A percentile compares a stretch with the other conserved stretches of the same genome.
Conservation (phyloP, 2,888 invertebrate species). For the Nemotelus nigrinus region DNA sequence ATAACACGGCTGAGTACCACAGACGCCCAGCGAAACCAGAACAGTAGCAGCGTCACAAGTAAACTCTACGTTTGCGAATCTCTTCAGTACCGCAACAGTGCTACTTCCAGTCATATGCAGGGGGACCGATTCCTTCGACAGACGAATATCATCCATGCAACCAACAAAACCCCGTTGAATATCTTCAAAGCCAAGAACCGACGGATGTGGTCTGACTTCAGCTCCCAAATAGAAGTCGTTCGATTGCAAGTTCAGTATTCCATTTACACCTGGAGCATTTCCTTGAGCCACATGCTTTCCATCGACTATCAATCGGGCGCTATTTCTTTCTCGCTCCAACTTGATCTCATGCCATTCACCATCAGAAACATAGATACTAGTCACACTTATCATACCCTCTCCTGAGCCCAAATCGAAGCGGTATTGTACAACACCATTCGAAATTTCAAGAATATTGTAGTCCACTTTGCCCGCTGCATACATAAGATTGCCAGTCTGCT, state of each 20-base stretch:
- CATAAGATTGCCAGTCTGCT: conserved; percentile 85
- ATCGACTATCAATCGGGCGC: conserved; percentile 82
- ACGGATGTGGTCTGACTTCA: conserved; percentile 79
- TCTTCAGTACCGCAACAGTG: conserved; percentile 72
- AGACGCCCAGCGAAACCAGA: conserved; percentile 72
- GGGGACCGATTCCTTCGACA: conserved; percentile 80
- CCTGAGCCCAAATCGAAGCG: conserved; percentile 94
- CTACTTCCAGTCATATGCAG: conserved; percentile 75
- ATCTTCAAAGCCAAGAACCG: conserved; percentile 77
- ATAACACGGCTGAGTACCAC: conserved; percentile 81
- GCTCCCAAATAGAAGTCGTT: conserved; percentile 88
- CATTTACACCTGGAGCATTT: conserved; percentile 82
- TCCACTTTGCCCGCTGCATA: conserved; percentile 88
- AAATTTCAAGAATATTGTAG: conserved; percentile 87
- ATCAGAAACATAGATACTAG: conserved; percentile 81
- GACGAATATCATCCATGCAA: conserved; percentile 87
- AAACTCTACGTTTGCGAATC: conserved; percentile 77
- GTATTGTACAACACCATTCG: conserved; percentile 87
- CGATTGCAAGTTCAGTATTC: conserved; percentile 84
- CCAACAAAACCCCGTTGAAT: conserved; percentile 89
- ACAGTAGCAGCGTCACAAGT: conserved; percentile 71
- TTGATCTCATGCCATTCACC: conserved; percentile 85
- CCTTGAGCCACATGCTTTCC: conserved; percentile 77
- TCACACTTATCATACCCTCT: conserved; percentile 82
- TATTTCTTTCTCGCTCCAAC: conserved; percentile 83